Base-by-base conservation (phyloP, 2,888 invertebrate species). In the Synergus laeviventris region DNA sequence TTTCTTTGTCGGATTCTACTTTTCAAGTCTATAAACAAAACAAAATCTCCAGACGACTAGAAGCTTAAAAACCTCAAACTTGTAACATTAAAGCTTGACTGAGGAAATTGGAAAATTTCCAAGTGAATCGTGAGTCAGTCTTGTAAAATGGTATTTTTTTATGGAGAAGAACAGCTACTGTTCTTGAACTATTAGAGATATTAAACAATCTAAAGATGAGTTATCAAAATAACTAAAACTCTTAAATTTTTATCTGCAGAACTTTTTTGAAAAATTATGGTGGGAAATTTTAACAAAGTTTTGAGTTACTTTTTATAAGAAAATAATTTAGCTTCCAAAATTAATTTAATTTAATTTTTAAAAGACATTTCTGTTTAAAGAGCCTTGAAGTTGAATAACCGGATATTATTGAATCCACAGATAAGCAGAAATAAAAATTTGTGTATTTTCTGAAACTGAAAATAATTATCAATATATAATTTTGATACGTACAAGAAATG, bases 401-500 rank as follows among this genome's bases (percentile, higher is more conserved):
- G 24, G 18, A 62, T 39, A 64, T 39, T 64, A 1, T 11, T 31
- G 16, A 64, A 39, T 42, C 21, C 11, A 21, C 18, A 64, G 14
- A 42, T 18, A 64, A 39, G 59, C 24, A 24, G 24, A 59, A 59
- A 21, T 24, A 59, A 12, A 14, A 59, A 24, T 59, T 31, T 24
- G 16, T 64, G 9, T 14, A 54, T 79, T 62, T 70, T 24, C 9
- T 24, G 7, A 12, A 45, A 24, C 14, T 49, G 2, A 16, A 24
- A 21, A 42, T 16, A 9, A 73, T 64, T 8, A 21, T 54, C 2
- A 16, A n/a, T n/a, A 31, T 49, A 45, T 12, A 64, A 42, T 39
- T 64, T 42, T 39, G 16, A 45, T 75, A 89, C 93, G 92, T 91
- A 94, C 93, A 96, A 93, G 92, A 98, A 96, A 91, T 97, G 97